These are phyloP conservation scores for Sisyra nigra DNA, from an alignment of 2,888 invertebrate species.

Conservation along the genomic window DNA sequence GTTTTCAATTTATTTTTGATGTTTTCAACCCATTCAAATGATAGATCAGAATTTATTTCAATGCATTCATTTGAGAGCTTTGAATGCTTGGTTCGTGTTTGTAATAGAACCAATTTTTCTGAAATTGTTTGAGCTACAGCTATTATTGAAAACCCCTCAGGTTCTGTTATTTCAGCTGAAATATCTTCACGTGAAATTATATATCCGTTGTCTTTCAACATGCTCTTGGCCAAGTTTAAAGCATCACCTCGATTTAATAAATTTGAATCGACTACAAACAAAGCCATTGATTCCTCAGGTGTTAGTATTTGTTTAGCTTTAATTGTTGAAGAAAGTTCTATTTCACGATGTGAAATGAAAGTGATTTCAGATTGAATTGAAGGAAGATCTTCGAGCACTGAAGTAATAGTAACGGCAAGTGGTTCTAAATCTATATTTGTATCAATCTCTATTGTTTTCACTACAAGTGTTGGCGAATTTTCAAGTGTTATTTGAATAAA, in stretches of 20 bases:
- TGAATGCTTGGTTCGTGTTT: too few relatives aligned
- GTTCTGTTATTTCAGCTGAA: conserved; percentile 27
- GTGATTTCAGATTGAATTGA: conserved; percentile 48
- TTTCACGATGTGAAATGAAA: conserved; percentile 33
- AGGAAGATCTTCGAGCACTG: conserved; percentile 49
- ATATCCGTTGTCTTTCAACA: conserved; percentile 41
- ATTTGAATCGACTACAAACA: conserved; percentile 20
- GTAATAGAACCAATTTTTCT: conserved; percentile 35
- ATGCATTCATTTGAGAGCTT: conserved; percentile 32
- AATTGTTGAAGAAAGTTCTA: conserved; percentile 32
- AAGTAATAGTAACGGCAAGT: conserved; percentile 35
- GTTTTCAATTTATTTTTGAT: conserved; percentile 21
- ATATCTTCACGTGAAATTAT: conserved; percentile 40
- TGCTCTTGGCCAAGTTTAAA: conserved; percentile 29
- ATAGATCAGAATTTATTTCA: conserved; percentile 22
- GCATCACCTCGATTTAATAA: conserved; percentile 30
- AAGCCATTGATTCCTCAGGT: conserved; percentile 17
- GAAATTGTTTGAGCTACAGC: conserved; percentile 30
- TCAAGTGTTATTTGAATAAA: conserved; percentile 57
- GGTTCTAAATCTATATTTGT: conserved; percentile 26
- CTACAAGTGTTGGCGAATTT: conserved; percentile 44
- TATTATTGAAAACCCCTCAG: conserved; percentile 32
- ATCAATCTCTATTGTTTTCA: conserved; percentile 31
- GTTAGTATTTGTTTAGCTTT: conserved; percentile 45
- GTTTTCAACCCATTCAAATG: conserved; percentile 36